Conservation (phyloP, 2,888 invertebrate species). For the Spodoptera exigua region DNA sequence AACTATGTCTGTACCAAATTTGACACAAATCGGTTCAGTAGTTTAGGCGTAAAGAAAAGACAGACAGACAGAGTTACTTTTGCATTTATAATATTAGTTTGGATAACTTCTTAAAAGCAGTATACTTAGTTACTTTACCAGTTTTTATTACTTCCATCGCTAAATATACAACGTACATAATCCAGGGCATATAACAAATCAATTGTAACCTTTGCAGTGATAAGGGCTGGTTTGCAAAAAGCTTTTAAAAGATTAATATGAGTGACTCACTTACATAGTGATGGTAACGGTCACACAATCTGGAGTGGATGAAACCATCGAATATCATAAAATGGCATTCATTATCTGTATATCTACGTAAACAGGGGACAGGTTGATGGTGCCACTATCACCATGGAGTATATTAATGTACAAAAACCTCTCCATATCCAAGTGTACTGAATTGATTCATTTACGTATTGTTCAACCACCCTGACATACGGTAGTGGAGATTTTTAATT, state of each 20-base stretch:
- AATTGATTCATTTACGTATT: slow-evolving; percentile 35
- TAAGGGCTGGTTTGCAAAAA: slow-evolving; percentile 45
- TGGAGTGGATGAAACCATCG: slow-evolving; percentile 34
- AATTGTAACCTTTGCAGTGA: slow-evolving; percentile 10
- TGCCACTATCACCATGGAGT: slow-evolving; percentile 27
- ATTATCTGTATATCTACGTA: slow-evolving; percentile 35
- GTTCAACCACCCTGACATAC: slow-evolving; percentile 34
- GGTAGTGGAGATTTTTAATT: slow-evolving; percentile 33
- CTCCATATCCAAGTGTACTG: slow-evolving; percentile 23
- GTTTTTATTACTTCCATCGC: too few species aligned
- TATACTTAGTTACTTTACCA: too few species aligned
- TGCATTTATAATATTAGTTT: too few species aligned
- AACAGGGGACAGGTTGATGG: slow-evolving; percentile 28
- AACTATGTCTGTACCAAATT: too few species aligned
- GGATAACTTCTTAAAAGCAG: too few species aligned
- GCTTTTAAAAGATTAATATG: slow-evolving; percentile 56
- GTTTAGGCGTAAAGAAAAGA: too few species aligned
- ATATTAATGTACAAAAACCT: slow-evolving; percentile 24
- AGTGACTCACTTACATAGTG: slow-evolving; percentile 27
- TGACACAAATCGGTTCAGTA: too few species aligned
- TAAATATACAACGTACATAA: slow-evolving; percentile 1
- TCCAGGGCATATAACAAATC: slow-evolving; percentile 8
- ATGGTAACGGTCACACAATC: slow-evolving; percentile 26
- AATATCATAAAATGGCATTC: slow-evolving; percentile 26
- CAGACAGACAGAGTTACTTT: too few species aligned